Base-by-base conservation (phyloP, 2,888 invertebrate genomes). In the Baronia brevicornis region DNA sequence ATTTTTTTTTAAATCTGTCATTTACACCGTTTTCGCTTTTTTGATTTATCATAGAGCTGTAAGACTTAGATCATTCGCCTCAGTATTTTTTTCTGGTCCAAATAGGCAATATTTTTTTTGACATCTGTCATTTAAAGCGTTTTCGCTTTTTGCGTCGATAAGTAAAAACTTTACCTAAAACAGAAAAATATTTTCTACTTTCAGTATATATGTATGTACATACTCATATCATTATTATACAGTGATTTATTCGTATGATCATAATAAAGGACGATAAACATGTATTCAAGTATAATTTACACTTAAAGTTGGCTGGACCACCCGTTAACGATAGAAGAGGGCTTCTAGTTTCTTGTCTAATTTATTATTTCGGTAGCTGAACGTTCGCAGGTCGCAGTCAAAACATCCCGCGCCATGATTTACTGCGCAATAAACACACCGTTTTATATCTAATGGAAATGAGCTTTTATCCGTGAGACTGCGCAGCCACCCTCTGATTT, bases 381-480 rank as follows among this genome's bases (percentile, higher is more conserved):
- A 51, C 63, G 55, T 54, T 61, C 61, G 63, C 56, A 51, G 55
- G 35, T 34, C 42, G 39, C 60, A 75, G 80, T 80, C 84, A 82
- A 74, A 82, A 82, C 84, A 82, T 75, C 79, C 75, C 67, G 65
- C 43, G 39, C 46, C 50, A 78, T 84, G 84, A 84, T 84, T 84
- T 82, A 84, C 59, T 58, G 51, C 62, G 77, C 63, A 65, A 75
- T 82, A 80, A 80, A 84, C 68, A 57, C 49, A 54, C 53, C 58
- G 68, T 69, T 80, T 79, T 80, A 82, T 77, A 75, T 72, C 68
- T 66, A 72, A 68, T 77, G 75, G 77, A 78, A 77, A 78, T 79
- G 69, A 67, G 72, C 71, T 74, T 79, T 73, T 75, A 75, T 70
- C 55, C 58, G 51, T 70, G 75, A 79, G 54, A 70, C 69, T 71